These are phyloP conservation scores for Erpornis zantholeuca DNA, from an alignment of 2,113 vertebrate species.

Conservation along the genomic window DNA sequence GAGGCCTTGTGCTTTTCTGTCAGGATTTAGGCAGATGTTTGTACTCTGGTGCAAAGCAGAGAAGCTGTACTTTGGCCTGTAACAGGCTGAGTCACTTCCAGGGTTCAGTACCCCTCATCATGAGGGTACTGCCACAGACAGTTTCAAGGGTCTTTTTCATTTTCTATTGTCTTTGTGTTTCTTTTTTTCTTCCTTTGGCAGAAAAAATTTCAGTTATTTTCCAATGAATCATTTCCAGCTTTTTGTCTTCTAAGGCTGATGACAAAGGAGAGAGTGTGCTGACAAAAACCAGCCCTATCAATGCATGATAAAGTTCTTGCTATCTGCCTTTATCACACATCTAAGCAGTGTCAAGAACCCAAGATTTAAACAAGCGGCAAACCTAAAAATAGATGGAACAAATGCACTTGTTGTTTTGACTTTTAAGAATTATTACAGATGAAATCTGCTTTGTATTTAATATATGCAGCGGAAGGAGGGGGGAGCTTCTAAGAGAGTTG, in stretches of 20 bases:
- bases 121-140: background rate
- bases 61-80: background rate
- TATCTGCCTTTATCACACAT: conserved; percentile 37
- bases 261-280: conserved; percentile 16
- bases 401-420: conserved; percentile 16
- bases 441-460: conserved; percentile 20
- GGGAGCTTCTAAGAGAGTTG: background rate
- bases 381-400: conserved; percentile 48
- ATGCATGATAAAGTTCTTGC: background rate
- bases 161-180: background rate
- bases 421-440: conserved; percentile 33
- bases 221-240: background rate
- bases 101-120: background rate
- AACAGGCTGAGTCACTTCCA: background rate
- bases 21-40: background rate
- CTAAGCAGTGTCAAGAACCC: conserved; percentile 14
- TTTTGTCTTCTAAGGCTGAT: conserved; percentile 10
- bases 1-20: background rate
- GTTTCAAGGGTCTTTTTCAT: background rate
- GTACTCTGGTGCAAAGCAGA: background rate
- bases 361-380: conserved; percentile 30
- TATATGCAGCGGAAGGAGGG: background rate
- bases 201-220: background rate
- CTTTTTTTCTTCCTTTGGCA: background rate
- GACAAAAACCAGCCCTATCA: conserved; percentile 32